These are phyloP conservation scores for Myotis pilosus DNA, from an alignment of 2,797 vertebrate genomes.

Conservation along the genomic window DNA sequence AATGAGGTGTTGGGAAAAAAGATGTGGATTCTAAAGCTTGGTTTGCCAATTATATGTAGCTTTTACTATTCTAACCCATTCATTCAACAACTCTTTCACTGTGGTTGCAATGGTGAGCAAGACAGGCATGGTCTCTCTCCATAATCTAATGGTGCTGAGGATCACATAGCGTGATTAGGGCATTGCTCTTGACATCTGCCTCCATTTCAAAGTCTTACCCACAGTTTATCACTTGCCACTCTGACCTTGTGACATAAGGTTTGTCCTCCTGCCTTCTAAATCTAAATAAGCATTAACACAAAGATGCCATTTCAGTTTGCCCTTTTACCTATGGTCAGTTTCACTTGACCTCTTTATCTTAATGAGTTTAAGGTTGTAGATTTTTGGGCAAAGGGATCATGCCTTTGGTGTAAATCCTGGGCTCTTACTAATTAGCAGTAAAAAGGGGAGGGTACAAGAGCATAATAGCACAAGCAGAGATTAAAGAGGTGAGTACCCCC, in stretches of 20 bases:
- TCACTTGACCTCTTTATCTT: slow-evolving; percentile 50
- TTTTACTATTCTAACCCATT: not conserved
- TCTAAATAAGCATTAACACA: slow-evolving; percentile 49
- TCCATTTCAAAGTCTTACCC: slow-evolving; percentile 36
- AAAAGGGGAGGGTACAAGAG: not conserved
- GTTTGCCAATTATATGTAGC: not conserved
- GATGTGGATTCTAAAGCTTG: not conserved
- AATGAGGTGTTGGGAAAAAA: not conserved
- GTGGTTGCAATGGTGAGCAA: not conserved
- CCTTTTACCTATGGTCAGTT: slow-evolving; percentile 31
- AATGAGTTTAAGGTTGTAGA: slow-evolving; percentile 39
- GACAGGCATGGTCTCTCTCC: not conserved
- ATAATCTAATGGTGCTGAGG: not conserved
- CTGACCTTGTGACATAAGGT: slow-evolving; percentile 29
- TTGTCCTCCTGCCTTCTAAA: slow-evolving; percentile 21
- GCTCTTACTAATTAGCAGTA: slow-evolving; percentile 31
- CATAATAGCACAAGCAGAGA: not conserved
- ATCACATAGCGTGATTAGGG: not conserved
- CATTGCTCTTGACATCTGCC: not conserved
- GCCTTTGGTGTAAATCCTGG: not conserved
- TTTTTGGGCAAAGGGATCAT: not conserved
- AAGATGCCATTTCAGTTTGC: slow-evolving; percentile 16
- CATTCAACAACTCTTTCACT: not conserved
- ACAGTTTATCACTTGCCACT: not conserved
- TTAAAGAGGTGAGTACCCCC: not conserved